phyloP scores from a whole-genome alignment of 2,888 invertebrate species.

The Ophion ellenae region DNA sequence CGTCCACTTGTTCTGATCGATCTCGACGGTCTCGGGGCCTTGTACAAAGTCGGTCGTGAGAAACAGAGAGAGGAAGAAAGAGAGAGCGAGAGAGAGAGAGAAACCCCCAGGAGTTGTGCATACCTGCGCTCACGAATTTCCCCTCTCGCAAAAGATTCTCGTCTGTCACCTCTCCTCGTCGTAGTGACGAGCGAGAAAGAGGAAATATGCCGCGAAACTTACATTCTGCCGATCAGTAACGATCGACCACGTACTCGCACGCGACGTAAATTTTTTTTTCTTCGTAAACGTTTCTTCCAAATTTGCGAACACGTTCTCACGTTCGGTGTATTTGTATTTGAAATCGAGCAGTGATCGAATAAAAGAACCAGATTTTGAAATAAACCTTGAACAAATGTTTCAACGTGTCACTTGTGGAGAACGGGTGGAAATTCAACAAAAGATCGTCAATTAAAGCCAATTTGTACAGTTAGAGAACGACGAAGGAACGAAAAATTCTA shows the following conservation, averaged over 20 bases:
- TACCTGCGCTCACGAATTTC: slow-evolving; percentile 58
- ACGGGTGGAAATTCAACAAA: not conserved
- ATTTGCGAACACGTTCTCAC: not conserved
- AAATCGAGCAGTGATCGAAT: too few relatives aligned
- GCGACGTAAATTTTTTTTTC: slow-evolving; percentile 39
- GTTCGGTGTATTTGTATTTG: too few relatives aligned
- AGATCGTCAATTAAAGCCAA: too few relatives aligned
- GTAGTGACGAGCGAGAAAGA: slow-evolving; percentile 57
- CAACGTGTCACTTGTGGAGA: not conserved
- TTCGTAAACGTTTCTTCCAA: not conserved
- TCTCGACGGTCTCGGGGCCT: slow-evolving; percentile 47
- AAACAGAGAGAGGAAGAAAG: slow-evolving; percentile 35
- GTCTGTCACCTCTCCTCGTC: slow-evolving; percentile 47
- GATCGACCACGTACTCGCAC: slow-evolving; percentile 57
- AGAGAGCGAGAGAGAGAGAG: slow-evolving; percentile 43
- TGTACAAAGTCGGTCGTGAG: slow-evolving; percentile 58
- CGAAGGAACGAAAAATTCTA: too few relatives aligned
- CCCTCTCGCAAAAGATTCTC: slow-evolving; percentile 49
- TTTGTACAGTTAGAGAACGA: too few relatives aligned
- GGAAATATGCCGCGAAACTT: slow-evolving; percentile 58
- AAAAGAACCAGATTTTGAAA: too few relatives aligned
- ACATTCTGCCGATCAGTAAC: slow-evolving; percentile 59
- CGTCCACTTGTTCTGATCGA: slow-evolving; percentile 40
- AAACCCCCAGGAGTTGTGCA: slow-evolving; percentile 62
- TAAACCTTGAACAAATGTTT: not conserved